Percentiles rank a stretch among this genome's conserved stretches.
Conservation (phyloP, 2,113 vertebrate species). For the Brachyistius frenatus region DNA sequence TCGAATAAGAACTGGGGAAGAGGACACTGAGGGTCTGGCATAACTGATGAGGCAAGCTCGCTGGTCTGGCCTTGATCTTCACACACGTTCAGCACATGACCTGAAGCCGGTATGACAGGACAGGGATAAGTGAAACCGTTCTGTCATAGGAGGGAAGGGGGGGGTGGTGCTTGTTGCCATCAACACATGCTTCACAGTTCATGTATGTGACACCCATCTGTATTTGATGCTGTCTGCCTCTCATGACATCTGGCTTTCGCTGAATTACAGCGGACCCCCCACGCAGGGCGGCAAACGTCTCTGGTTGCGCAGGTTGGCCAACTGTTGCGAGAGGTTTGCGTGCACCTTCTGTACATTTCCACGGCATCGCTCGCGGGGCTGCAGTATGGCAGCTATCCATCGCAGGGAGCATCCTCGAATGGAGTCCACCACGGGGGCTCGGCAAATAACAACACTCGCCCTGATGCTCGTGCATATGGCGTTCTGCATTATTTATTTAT, state of each 20-base stretch:
- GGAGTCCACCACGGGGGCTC: slow-evolving; percentile 48
- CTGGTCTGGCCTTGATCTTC: slow-evolving; percentile 51
- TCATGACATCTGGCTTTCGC: slow-evolving; percentile 63
- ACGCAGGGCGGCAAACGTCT: slow-evolving; percentile 35
- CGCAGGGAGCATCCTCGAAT: slow-evolving; percentile 41
- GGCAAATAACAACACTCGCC: slow-evolving; percentile 65
- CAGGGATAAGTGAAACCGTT: slow-evolving; percentile 26
- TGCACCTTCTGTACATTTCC: slow-evolving; percentile 46
- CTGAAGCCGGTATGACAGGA: slow-evolving; percentile 19
- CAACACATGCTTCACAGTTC: slow-evolving; percentile 39
- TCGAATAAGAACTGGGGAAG: not conserved
- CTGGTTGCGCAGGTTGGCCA: slow-evolving; percentile 42
- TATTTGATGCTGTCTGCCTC: slow-evolving; percentile 45
- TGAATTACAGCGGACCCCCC: slow-evolving; percentile 46
- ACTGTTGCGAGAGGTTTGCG: slow-evolving; percentile 43
- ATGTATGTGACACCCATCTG: slow-evolving; percentile 42
- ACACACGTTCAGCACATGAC: slow-evolving; percentile 41
- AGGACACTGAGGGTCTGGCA: slow-evolving; percentile 19
- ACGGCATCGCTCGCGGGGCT: slow-evolving; percentile 54
- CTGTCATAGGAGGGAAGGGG: slow-evolving; percentile 15
- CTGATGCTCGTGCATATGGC: slow-evolving; percentile 69
- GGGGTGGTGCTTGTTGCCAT: not conserved
- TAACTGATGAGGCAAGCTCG: slow-evolving; percentile 43
- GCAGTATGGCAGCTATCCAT: slow-evolving; percentile 59
- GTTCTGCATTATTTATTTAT: slow-evolving; percentile 23